phyloP scores from a whole-genome alignment of 2,113 vertebrate genomes.

The Rhinoderma darwinii region DNA sequence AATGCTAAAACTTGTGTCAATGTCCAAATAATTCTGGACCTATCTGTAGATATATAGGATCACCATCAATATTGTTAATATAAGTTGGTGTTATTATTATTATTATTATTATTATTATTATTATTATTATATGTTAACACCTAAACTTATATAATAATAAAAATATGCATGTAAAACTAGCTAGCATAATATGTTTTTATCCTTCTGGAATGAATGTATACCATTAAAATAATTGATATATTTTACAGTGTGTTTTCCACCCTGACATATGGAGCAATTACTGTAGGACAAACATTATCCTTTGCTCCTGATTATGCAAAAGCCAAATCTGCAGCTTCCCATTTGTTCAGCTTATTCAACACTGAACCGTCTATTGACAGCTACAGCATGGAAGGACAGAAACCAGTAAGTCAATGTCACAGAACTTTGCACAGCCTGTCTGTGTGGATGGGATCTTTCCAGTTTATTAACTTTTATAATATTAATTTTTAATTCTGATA shows the following conservation, averaged over 20 bases:
- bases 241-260: conserved; percentile 65
- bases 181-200: not conserved
- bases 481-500: not conserved
- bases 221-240: conserved; percentile 15
- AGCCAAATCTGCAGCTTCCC: conserved; percentile 65
- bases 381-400: conserved; percentile 63
- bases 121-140: no score
- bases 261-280: conserved; percentile 65
- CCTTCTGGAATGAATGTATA: not conserved
- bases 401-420: conserved; percentile 60
- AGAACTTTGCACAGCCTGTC: not conserved
- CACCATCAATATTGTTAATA: no score
- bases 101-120: no score
- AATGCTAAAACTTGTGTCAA: no score
- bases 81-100: no score
- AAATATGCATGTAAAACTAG: not conserved
- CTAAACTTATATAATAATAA: no score
- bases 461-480: not conserved
- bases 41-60: no score
- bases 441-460: not conserved
- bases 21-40: no score
- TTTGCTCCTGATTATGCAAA: conserved; percentile 68
- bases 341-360: conserved; percentile 68
- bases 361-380: conserved; percentile 65
- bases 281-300: conserved; percentile 65